Evolutionary conservation across 2,888 invertebrate genomes (phyloP).

Genomic region (Apodemia mormo): DNA sequence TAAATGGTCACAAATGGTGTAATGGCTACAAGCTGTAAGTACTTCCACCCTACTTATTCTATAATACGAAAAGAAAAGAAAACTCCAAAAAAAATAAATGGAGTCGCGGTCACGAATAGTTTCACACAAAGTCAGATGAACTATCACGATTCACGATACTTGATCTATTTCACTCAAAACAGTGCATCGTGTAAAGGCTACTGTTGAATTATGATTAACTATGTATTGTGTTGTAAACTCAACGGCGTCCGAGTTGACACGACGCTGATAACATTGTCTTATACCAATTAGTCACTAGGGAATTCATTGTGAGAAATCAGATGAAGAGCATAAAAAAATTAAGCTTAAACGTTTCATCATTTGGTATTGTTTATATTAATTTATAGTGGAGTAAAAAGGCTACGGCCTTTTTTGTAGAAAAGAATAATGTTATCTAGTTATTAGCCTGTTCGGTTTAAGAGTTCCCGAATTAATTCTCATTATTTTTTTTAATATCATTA

Average conservation of each 20-base stretch:
- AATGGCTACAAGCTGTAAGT: too few relatives aligned
- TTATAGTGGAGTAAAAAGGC: not conserved
- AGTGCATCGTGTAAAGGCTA: conserved; percentile 8
- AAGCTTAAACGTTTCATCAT: conserved; percentile 60
- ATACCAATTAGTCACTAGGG: conserved; percentile 65
- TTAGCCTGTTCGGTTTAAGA: too few relatives aligned
- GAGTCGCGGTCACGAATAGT: too few relatives aligned
- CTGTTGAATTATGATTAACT: not conserved
- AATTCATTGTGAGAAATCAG: conserved; percentile 64
- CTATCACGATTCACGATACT: not conserved
- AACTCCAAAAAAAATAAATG: too few relatives aligned
- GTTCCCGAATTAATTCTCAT: too few relatives aligned
- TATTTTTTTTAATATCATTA: too few relatives aligned
- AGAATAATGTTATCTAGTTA: not conserved
- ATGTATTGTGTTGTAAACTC: conserved; percentile 28
- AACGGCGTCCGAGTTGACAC: conserved; percentile 35
- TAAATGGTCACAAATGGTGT: too few relatives aligned
- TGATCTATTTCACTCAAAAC: conserved; percentile 4
- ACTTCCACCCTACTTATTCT: too few relatives aligned
- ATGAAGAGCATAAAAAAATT: conserved; percentile 62
- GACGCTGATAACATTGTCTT: conserved; percentile 56
- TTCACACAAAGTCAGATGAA: too few relatives aligned
- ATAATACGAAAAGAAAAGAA: too few relatives aligned
- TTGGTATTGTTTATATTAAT: conserved; percentile 50
- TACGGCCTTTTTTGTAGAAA: not conserved